A percentile compares a stretch with the other conserved stretches of the same genome.
Conservation (phyloP, 1,140 invertebrate species). For the Drosophila ananassae region DNA sequence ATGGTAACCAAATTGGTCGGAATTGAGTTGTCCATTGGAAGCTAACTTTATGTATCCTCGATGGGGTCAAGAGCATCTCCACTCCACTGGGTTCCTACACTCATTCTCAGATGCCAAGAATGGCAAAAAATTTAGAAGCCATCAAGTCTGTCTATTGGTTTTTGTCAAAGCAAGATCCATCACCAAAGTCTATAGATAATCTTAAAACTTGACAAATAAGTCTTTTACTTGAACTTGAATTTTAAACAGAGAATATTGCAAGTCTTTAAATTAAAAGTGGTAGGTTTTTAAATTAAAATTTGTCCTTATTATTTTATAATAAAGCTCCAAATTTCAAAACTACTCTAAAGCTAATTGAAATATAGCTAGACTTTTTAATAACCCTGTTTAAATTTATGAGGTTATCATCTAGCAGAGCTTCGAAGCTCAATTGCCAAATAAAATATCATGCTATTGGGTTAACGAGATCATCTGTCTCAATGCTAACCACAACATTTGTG, state of each 20-base stretch:
- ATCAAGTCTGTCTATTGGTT: background rate
- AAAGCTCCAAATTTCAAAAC: background rate
- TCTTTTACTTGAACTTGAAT: slow-evolving; percentile 17
- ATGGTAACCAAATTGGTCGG: slow-evolving; percentile 28
- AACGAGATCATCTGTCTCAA: slow-evolving; percentile 55
- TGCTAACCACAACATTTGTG: slow-evolving; percentile 57
- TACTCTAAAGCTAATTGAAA: background rate
- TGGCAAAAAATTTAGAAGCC: background rate
- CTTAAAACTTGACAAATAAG: slow-evolving; percentile 23
- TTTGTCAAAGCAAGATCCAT: background rate
- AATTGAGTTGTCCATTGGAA: slow-evolving; percentile 24
- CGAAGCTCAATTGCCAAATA: slow-evolving; percentile 31
- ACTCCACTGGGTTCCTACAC: background rate
- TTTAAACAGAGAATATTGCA: background rate
- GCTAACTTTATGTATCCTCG: slow-evolving; percentile 23
- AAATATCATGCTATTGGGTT: slow-evolving; percentile 36
- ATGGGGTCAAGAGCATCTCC: slow-evolving; percentile 33
- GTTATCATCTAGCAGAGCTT: background rate
- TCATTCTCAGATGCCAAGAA: background rate
- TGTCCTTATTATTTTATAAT: background rate
- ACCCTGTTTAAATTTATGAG: background rate
- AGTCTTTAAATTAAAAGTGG: background rate
- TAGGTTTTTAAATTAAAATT: too few relatives aligned
- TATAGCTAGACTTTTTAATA: background rate
- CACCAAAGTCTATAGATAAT: slow-evolving; percentile 16